These are phyloP conservation scores for Stomatorhinus ivindoensis DNA, from an alignment of 2,113 vertebrate species.

Conservation along the genomic window DNA sequence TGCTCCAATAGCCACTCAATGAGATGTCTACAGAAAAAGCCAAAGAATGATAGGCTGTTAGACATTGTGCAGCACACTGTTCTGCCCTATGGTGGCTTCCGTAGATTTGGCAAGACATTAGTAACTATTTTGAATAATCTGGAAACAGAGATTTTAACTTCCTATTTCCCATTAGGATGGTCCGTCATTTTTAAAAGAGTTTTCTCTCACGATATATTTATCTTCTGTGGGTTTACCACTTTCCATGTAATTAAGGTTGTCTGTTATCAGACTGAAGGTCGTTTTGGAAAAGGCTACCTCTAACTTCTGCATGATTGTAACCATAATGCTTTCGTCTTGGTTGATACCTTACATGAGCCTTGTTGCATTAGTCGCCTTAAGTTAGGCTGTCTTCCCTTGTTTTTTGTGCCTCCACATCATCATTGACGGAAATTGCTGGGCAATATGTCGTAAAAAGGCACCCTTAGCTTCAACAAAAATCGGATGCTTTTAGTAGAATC, in stretches of 20 bases:
- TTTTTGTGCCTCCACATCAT: neutral
- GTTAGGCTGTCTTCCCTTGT: neutral
- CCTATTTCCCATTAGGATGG: constrained; percentile 22
- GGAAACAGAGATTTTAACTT: constrained; percentile 15
- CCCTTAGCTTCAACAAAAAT: neutral
- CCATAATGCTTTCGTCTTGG: constrained; percentile 31
- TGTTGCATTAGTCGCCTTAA: neutral
- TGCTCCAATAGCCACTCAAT: constrained; percentile 50
- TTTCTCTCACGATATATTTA: neutral
- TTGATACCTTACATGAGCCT: constrained; percentile 38
- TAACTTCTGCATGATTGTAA: constrained; percentile 43
- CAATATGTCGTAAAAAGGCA: neutral
- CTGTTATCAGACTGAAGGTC: constrained; percentile 41
- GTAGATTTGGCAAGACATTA: constrained; percentile 21
- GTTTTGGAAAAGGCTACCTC: constrained; percentile 60
- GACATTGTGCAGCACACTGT: constrained; percentile 33
- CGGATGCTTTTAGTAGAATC: neutral
- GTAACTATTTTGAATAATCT: constrained; percentile 14
- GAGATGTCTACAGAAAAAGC: constrained; percentile 44
- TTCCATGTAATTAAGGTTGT: constrained; percentile 25
- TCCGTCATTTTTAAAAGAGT: constrained; percentile 22
- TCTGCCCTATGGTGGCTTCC: constrained; percentile 23
- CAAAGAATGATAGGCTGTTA: constrained; percentile 40
- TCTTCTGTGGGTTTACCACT: constrained; percentile 12
- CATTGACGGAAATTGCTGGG: neutral